Percentiles rank a stretch among this genome's conserved stretches.
These are phyloP conservation scores for Emmelina monodactyla DNA, from an alignment of 2,888 invertebrate species.

Conservation along the genomic window DNA sequence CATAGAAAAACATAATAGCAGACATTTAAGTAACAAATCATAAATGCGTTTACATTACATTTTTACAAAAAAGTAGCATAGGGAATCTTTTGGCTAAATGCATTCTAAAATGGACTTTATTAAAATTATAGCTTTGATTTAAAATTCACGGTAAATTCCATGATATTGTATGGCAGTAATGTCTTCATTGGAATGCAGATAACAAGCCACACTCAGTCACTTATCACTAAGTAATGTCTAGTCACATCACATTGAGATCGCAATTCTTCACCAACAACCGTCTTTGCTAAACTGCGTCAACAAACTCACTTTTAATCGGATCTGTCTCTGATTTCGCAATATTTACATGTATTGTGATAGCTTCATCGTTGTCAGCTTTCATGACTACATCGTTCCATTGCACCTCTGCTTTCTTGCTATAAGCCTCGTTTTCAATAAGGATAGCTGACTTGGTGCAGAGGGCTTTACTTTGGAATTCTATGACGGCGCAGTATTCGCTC, in stretches of 20 bases:
- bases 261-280: neutral
- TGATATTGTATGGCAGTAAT: too few species aligned
- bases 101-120: too few species aligned
- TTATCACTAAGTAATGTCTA: too few species aligned
- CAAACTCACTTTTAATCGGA: conserved; percentile 29
- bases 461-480: conserved; percentile 58
- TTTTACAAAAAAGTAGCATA: too few species aligned
- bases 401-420: conserved; percentile 55
- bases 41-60: too few species aligned
- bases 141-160: too few species aligned
- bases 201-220: too few species aligned
- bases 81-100: too few species aligned
- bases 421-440: conserved; percentile 50
- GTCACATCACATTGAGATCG: neutral
- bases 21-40: too few species aligned
- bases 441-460: conserved; percentile 51
- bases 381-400: conserved; percentile 55
- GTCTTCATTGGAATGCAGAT: too few species aligned
- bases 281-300: conserved; percentile 21
- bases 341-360: conserved; percentile 56
- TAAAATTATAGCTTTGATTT: too few species aligned
- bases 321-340: conserved; percentile 43
- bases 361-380: conserved; percentile 53
- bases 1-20: too few species aligned
- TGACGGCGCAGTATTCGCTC: conserved; percentile 51